Evolutionary conservation across 1,140 invertebrate species (phyloP), one percentile per base, ranked within the genome.

Genomic region (Diabrotica virgifera): DNA sequence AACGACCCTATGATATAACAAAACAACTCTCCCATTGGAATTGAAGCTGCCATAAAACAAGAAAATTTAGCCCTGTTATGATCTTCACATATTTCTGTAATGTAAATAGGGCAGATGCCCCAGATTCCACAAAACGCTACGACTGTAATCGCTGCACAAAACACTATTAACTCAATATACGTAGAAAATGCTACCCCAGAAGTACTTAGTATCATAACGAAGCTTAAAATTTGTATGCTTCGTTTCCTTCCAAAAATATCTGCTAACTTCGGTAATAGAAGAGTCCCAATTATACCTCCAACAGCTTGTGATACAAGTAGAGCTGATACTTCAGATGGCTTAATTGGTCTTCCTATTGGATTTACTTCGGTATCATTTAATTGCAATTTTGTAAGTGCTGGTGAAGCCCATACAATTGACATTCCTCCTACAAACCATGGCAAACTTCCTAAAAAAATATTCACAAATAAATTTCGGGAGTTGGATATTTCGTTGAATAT

Each of bases 241-340:
- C 69, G 74, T 64, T 82, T 84, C 65, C 82, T 71, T 5, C 82
- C 82, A 13, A 52, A 24, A 10, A 51, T 11, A 51, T 61, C 59
- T 3, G 38, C 13, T 3, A 53, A 35, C 24, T 74, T 62, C 5
- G 79, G 78, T 12, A 81, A 74, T 0, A 69, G 8, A 5, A 67
- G 14, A 3, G 72, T 67, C 6, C 70, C 70, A 36, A 69, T 51
- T 13, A 92, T 81, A 24, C 91, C 90, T 8, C 92, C 92, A 12
- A 95, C 73, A 0, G 90, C 85, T 58, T 94, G 80, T 6, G 95
- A 76, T 0, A 90, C 91, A 0, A 89, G 90, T 66, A 95, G 89
- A 91, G 91, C 95, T 0, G 92, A 89, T 57, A 80, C 78, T 72
- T 91, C 80, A 2, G 84, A 81, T 0, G 65, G 36, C 0, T 79